A percentile compares a stretch with the other conserved stretches of the same genome.
phyloP scores from a whole-genome alignment of 37 sponge, comb jelly and placozoan genomes.

The Bolinopsis microptera region DNA sequence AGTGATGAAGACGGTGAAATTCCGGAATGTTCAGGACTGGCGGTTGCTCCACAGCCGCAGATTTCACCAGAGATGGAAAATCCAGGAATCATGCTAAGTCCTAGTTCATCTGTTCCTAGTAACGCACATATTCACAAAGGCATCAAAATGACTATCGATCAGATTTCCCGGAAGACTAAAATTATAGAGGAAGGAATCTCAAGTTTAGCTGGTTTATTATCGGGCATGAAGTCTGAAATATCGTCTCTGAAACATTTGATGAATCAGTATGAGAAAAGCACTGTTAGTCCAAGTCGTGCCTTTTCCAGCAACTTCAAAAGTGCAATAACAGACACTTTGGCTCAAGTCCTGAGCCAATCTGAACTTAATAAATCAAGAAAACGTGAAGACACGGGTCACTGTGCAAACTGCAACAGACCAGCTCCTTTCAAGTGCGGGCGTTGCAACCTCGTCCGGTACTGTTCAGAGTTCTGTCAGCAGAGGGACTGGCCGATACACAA shows the following conservation, averaged over 20 bases:
- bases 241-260: not conserved
- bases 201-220: not conserved
- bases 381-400: constrained; percentile 3
- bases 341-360: not conserved
- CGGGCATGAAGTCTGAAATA: not conserved
- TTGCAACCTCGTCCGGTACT: not conserved
- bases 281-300: no score
- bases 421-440: constrained; percentile 6
- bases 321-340: constrained; percentile 5
- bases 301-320: not conserved
- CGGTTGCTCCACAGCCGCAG: not conserved
- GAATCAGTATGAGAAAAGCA: not conserved
- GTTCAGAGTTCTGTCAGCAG: constrained; percentile 32
- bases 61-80: not conserved
- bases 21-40: not conserved
- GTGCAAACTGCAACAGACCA: constrained; percentile 12
- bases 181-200: not conserved
- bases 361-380: not conserved
- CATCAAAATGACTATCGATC: not conserved
- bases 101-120: not conserved
- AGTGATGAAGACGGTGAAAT: not conserved
- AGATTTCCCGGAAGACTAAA: not conserved
- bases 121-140: not conserved
- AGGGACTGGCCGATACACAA: constrained; percentile 14
- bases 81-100: not conserved